Conservation (phyloP, 2,888 invertebrate genomes). For the Allophyes oxyacanthae region DNA sequence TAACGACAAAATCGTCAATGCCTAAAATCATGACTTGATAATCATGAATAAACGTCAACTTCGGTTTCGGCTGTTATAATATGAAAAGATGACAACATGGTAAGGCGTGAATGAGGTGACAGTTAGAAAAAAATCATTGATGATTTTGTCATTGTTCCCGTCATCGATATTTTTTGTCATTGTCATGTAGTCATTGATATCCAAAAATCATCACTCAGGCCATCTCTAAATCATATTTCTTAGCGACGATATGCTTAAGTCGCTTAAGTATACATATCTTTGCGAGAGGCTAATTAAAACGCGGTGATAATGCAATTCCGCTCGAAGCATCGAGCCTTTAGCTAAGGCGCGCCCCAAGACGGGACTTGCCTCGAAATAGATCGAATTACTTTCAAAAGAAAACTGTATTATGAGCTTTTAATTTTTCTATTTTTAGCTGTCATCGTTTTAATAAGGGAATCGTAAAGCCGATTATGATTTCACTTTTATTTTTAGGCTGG, state of each 20-base stretch:
- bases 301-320: conserved; percentile 63
- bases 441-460: conserved; percentile 33
- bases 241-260: conserved; percentile 1
- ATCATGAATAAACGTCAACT: too few species aligned
- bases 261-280: conserved; percentile 9
- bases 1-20: too few species aligned
- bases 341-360: conserved; percentile 52
- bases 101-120: too few species aligned
- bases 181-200: too few species aligned
- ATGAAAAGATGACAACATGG: too few species aligned
- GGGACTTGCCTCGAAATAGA: conserved; percentile 56
- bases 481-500: conserved; percentile 14
- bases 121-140: too few species aligned
- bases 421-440: conserved; percentile 48
- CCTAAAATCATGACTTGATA: too few species aligned
- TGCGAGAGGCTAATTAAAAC: conserved; percentile 57
- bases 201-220: too few species aligned
- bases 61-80: too few species aligned
- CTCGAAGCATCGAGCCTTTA: conserved; percentile 48
- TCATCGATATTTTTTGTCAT: too few species aligned
- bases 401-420: conserved; percentile 59
- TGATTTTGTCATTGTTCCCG: too few species aligned
- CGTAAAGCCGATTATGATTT: conserved; percentile 11
- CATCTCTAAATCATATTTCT: conserved; percentile 11
- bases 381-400: conserved; percentile 61